Base-by-base conservation (phyloP, 1,140 invertebrate species). In the Eueides isabella region DNA sequence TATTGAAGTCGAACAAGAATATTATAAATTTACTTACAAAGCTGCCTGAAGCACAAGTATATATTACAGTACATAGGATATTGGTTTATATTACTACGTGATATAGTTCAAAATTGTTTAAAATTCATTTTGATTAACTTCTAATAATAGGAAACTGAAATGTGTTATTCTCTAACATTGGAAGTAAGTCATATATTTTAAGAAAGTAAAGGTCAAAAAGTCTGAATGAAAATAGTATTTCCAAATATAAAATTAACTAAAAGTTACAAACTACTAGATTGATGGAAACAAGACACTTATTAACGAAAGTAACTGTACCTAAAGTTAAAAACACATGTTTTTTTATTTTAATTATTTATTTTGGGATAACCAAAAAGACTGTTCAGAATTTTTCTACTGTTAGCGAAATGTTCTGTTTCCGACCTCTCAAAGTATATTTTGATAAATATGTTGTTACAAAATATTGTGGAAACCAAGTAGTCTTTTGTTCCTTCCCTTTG, bases 21-120 rank as follows among this genome's bases (percentile, higher is more conserved):
- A 44, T 11, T 48, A 48, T 61, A 68, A 55, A 55, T 61, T 61
- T 68, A 69, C 30, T 61, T 16, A 19, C 29, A 55, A 23, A 55
- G 3, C 48, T 55, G 41, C 41, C 41, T 44, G 19, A 55, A 55
- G 23, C 41, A 5, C 19, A 26, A 23, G 9, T 26, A 55, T 26
- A 55, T 26, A 9, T 44, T n/a, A n/a, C 5, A 19, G 19, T 55
- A 55, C 9, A 9, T 26, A 11, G 19, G 7, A 55, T 55, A 26
- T 55, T 12, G 9, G 3, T 11, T 26, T 11, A 55, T 55, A 55
- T 11, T 55, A 23, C 7, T 26, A 23, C 9, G 48, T 12, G 9
- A 19, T 55, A 55, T 5, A 9, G 19, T 0, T 11, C 12, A 55
- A 26, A 23, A 23, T 26, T 55, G 19, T 19, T 26, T 26, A 55